phyloP scores from a whole-genome alignment of 2,888 invertebrate species.

The Microctonus hyperodae region DNA sequence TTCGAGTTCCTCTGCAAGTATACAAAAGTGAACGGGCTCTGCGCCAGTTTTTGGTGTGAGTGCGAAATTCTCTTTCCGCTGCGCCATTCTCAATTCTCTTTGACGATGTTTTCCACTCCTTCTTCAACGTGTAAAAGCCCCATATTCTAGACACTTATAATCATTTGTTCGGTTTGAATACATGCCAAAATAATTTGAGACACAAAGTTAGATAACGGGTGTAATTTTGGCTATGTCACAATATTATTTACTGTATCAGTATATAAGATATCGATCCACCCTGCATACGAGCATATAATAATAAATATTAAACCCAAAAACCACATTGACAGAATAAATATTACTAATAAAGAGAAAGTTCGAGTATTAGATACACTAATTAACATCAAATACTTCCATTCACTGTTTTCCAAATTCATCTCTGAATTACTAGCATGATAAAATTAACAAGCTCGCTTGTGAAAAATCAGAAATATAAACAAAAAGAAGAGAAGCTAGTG shows the following conservation, averaged over 20 bases:
- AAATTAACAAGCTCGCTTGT: conserved; percentile 23
- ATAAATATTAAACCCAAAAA: background rate
- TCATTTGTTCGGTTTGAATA: conserved; percentile 50
- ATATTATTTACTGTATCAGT: background rate
- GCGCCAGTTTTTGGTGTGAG: conserved; percentile 48
- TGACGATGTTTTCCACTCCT: conserved; percentile 32
- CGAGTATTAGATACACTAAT: background rate
- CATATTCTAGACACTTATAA: conserved; percentile 30
- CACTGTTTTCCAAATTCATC: background rate
- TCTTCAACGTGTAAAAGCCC: conserved; percentile 11
- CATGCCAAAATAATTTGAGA: conserved; percentile 46
- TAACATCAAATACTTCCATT: background rate
- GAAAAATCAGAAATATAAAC: conserved; percentile 39
- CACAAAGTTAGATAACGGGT: conserved; percentile 23
- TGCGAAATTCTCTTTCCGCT: conserved; percentile 49
- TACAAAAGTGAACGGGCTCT: conserved; percentile 41
- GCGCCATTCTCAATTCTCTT: conserved; percentile 33
- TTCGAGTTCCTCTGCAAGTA: conserved; percentile 36
- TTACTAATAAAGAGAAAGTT: background rate
- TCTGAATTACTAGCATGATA: background rate
- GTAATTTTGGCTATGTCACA: conserved; percentile 28
- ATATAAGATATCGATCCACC: background rate
- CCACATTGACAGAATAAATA: background rate
- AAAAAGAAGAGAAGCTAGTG: background rate
- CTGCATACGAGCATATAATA: background rate